These are phyloP conservation scores for Hozukius guyotensis DNA, from an alignment of 2,797 vertebrate species.

Conservation along the genomic window DNA sequence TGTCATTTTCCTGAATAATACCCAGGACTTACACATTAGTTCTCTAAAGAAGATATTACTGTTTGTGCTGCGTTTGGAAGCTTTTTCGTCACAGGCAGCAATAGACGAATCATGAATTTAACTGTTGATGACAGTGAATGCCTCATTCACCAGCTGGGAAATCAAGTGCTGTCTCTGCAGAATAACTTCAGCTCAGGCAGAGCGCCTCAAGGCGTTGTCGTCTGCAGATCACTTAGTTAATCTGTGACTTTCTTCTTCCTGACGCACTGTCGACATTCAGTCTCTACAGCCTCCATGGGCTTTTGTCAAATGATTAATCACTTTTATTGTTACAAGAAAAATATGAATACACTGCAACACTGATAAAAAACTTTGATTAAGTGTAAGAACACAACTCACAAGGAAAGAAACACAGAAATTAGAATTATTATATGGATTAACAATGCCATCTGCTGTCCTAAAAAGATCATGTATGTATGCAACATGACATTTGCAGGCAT, in stretches of 20 bases:
- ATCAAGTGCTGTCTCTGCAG: conserved; percentile 23
- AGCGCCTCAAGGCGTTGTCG: conserved; percentile 25
- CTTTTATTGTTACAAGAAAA: neutral
- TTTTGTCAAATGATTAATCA: neutral
- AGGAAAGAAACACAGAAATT: neutral
- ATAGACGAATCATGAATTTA: conserved; percentile 16
- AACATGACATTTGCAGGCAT: neutral
- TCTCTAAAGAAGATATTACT: neutral
- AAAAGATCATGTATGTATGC: neutral
- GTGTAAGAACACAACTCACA: neutral
- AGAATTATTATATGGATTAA: conserved; percentile 13
- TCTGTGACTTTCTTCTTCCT: conserved; percentile 17
- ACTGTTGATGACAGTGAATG: conserved; percentile 35
- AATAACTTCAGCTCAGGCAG: conserved; percentile 23
- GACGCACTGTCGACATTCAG: conserved; percentile 35
- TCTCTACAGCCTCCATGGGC: neutral
- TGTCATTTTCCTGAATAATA: neutral
- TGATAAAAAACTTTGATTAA: neutral
- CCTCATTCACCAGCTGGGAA: conserved; percentile 37
- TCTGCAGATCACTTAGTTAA: conserved; percentile 38
- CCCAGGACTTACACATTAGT: neutral
- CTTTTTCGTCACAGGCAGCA: neutral
- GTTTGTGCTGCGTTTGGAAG: neutral
- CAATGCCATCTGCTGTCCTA: conserved; percentile 64
- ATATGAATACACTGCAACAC: neutral